A percentile compares a stretch with the other conserved stretches of the same genome.
Conservation (phyloP, 2,888 invertebrate species). For the Erebia palarica region DNA sequence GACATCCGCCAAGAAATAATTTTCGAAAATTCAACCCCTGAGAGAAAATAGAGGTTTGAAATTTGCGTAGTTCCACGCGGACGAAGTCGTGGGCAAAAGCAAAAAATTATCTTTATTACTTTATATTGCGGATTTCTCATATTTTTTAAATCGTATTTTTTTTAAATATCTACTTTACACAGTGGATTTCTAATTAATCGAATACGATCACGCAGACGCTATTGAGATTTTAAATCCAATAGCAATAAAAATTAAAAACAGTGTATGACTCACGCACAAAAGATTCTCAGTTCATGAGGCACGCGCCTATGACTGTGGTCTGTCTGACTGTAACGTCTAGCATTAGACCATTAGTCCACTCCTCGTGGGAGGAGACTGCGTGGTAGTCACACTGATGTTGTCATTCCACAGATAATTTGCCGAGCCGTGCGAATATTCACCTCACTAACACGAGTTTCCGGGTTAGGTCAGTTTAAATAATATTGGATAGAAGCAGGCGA, state of each 20-base stretch:
- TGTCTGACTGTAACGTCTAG: constrained; percentile 10
- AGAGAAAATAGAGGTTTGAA: too few species aligned
- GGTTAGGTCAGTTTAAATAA: not conserved
- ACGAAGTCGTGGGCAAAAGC: too few species aligned
- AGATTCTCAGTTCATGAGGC: not conserved
- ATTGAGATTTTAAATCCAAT: not conserved
- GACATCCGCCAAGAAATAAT: too few species aligned
- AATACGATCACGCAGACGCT: not conserved
- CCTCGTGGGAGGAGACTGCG: constrained; percentile 8
- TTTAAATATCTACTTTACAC: too few species aligned
- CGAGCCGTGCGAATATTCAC: not conserved
- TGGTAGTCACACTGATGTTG: constrained; percentile 3
- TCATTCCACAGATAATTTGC: not conserved
- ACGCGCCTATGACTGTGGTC: not conserved
- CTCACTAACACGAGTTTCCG: not conserved
- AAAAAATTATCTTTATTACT: too few species aligned
- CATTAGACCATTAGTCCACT: not conserved
- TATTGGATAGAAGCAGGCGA: too few species aligned
- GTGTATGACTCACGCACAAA: constrained; percentile 2
- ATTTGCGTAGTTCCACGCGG: too few species aligned
- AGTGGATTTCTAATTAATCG: too few species aligned
- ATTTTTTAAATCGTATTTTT: too few species aligned
- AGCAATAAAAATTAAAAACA: not conserved
- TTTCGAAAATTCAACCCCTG: too few species aligned
- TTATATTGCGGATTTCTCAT: too few species aligned